Base-by-base conservation (phyloP, 2,797 vertebrate species). In the Antrozous pallidus region DNA sequence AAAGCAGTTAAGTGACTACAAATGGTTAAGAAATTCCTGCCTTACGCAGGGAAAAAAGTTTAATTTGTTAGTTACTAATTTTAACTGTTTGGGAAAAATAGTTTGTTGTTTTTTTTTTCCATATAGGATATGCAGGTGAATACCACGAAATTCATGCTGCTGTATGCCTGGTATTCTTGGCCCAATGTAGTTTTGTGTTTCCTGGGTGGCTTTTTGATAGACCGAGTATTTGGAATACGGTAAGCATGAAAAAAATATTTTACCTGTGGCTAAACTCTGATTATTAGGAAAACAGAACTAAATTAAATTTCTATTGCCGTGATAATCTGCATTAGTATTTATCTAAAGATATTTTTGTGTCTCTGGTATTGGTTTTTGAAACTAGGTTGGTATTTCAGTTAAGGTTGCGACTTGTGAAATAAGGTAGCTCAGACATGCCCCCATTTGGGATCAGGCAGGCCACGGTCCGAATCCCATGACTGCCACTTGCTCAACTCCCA, bases 131-230 rank as follows among this genome's bases (percentile, higher is more conserved):
- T 99, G 99, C 98, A 98, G 84, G 97, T 99, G 97, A 99, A 98
- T 98, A 99, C 99, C 0, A 98, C 98, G 0, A 95, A 97, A 65
- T 99, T 99, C 98, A 99, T 99, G 99, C 98, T 99, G 2, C 98
- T 99, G 10, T 99, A 99, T 28, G 99, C 99, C 56, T 99, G 99
- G 99, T 99, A 99, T 96, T 99, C 99, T 5, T 99, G 99, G 99
- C 99, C 99, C 92, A 99, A 99, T 3, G 99, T 99, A n/a, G 71
- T 99, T 5, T 98, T 99, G 33, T 99, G 99, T 97, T 99, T 99
- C 97, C 98, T 99, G 8, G 99, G 99, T 22, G 99, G 99, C 0
- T 99, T 99, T 97, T 97, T 99, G 69, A 98, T 99, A 17, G 99
- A 99, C 97, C 98, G 99, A 82, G 98, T 99, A 0, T 99, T 99